A percentile compares a stretch with the other conserved stretches of the same genome.
phyloP scores from a whole-genome alignment of 2,113 vertebrate species.

The Canis aureus region DNA sequence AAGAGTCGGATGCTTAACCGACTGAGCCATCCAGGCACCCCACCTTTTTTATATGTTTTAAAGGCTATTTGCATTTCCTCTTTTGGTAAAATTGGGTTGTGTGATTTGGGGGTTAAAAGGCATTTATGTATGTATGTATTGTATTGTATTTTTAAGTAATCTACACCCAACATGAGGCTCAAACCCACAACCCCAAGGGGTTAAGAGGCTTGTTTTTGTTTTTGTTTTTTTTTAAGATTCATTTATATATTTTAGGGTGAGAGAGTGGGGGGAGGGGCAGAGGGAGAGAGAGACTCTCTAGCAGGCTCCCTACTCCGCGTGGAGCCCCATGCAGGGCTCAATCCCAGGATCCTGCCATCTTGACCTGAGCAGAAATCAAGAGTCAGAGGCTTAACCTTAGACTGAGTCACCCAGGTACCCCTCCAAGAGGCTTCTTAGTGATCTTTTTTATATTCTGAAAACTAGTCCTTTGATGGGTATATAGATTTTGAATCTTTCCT shows the following conservation, averaged over 20 bases:
- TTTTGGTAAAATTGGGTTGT: background rate
- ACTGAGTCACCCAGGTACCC: background rate
- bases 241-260: background rate
- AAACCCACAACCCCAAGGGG: background rate
- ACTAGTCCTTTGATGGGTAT: background rate
- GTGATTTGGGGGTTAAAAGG: background rate
- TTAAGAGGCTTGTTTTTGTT: background rate
- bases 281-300: background rate
- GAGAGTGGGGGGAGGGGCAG: background rate
- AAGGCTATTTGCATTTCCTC: background rate
- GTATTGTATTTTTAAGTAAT: background rate
- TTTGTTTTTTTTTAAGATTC: background rate
- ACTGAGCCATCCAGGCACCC: background rate
- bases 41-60: background rate
- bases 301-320: background rate
- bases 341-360: background rate
- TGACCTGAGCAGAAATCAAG: background rate
- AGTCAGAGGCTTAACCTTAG: background rate
- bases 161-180: background rate
- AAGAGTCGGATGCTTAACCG: background rate
- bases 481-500: background rate
- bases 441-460: background rate
- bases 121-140: background rate
- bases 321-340: background rate
- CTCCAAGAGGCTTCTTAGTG: background rate